A percentile compares a stretch with the other conserved stretches of the same genome.
Conservation (phyloP, 2,888 invertebrate species). For the Allophyes oxyacanthae region DNA sequence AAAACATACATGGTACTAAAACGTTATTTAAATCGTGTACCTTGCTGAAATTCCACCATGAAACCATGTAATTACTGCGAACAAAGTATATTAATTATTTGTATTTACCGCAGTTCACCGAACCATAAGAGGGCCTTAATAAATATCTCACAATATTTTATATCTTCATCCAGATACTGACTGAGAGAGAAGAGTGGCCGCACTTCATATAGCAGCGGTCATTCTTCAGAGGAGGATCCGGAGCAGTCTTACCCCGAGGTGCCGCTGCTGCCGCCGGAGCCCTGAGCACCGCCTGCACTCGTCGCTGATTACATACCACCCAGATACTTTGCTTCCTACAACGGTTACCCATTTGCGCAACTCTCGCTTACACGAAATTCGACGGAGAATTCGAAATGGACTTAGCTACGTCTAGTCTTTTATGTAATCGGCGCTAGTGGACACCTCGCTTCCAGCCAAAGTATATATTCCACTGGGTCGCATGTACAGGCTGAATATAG, state of each 20-base stretch:
- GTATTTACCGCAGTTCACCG: too few species aligned
- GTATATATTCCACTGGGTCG: conserved; percentile 23
- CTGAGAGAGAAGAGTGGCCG: conserved; percentile 84
- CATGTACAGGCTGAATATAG: conserved; percentile 20
- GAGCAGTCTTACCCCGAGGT: conserved; percentile 76
- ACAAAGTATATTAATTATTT: too few species aligned
- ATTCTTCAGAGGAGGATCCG: conserved; percentile 83
- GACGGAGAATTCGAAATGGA: too few species aligned
- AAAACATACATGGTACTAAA: too few species aligned
- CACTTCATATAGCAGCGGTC: conserved; percentile 74
- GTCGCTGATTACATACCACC: neutral
- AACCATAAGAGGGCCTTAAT: too few species aligned
- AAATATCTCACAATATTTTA: neutral
- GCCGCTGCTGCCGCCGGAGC: conserved; percentile 66
- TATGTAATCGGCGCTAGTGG: neutral
- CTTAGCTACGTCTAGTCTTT: neutral
- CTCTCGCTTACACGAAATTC: too few species aligned
- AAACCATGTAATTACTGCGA: too few species aligned
- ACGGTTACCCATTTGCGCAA: too few species aligned
- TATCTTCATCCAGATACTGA: conserved; percentile 78
- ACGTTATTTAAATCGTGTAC: too few species aligned
- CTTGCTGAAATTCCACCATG: too few species aligned
- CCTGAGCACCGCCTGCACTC: conserved; percentile 49
- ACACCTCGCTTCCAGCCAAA: conserved; percentile 13
- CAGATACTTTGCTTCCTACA: too few species aligned